Conservation (phyloP, 2,888 invertebrate species). For the Autographa gamma region DNA sequence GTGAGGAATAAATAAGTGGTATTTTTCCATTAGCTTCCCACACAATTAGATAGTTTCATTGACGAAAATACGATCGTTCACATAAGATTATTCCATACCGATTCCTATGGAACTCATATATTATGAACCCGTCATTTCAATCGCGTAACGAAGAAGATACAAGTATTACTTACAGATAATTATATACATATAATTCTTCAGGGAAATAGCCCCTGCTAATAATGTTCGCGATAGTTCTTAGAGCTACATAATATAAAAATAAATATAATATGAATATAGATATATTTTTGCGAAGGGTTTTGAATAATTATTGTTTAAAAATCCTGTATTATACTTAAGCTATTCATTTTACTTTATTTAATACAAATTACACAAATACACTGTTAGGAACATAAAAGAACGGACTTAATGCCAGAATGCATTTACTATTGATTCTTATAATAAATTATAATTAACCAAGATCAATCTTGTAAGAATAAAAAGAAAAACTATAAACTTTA, state of each 20-base stretch:
- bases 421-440: no score
- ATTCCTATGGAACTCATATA: slow-evolving; percentile 9
- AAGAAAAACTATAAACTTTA: no score
- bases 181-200: slow-evolving; percentile 16
- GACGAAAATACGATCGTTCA: neutral
- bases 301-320: no score
- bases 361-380: no score
- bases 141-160: slow-evolving; percentile 7
- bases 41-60: neutral
- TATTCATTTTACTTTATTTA: no score
- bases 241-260: neutral
- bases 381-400: no score
- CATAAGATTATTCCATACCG: slow-evolving; percentile 18
- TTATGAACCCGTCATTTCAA: neutral
- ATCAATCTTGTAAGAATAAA: no score
- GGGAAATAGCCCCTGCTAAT: slow-evolving; percentile 37
- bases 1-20: neutral
- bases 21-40: neutral
- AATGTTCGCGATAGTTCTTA: slow-evolving; percentile 17
- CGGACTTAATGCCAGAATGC: no score
- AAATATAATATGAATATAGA: no score
- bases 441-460: no score
- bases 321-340: no score
- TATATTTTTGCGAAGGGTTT: no score
- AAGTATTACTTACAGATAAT: slow-evolving; percentile 15